Evolutionary conservation across 2,888 invertebrate species (phyloP).

Genomic region (Epirrhoe tristata): DNA sequence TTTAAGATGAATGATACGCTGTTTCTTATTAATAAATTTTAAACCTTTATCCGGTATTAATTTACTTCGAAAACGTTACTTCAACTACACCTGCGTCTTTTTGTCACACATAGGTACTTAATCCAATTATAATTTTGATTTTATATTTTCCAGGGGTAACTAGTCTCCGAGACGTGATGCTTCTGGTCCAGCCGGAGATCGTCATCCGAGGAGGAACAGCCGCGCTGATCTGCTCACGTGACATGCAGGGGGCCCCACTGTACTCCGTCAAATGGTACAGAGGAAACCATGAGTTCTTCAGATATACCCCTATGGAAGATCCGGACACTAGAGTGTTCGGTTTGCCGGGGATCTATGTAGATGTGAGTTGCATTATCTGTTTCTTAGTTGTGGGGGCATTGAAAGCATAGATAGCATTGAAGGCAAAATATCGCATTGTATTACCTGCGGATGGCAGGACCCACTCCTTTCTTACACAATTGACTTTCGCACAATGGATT

Average conservation of each 20-base stretch:
- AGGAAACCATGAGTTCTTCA: constrained; percentile 93
- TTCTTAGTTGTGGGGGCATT: not conserved
- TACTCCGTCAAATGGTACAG: constrained; percentile 96
- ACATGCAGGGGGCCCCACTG: constrained; percentile 90
- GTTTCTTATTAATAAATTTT: too few relatives aligned
- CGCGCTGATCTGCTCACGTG: constrained; percentile 90
- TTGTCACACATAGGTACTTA: too few relatives aligned
- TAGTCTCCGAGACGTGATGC: constrained; percentile 89
- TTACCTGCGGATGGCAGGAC: too few relatives aligned
- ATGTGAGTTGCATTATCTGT: constrained; percentile 85
- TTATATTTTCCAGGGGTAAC: constrained; percentile 80
- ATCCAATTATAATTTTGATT: not conserved
- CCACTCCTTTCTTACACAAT: too few relatives aligned
- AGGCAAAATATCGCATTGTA: too few relatives aligned
- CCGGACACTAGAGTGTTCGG: constrained; percentile 91
- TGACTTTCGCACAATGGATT: too few relatives aligned
- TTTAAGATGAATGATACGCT: too few relatives aligned
- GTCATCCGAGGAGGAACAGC: constrained; percentile 89
- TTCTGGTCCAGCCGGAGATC: constrained; percentile 88
- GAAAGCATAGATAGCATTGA: too few relatives aligned
- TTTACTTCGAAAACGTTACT: too few relatives aligned
- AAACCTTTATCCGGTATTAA: too few relatives aligned
- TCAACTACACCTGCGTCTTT: too few relatives aligned
- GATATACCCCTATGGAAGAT: constrained; percentile 91
- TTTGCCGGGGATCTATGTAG: constrained; percentile 90